Percentiles rank a stretch among this genome's conserved stretches.
phyloP scores from a whole-genome alignment of 2,797 vertebrate species.

The Dipus sagitta region DNA sequence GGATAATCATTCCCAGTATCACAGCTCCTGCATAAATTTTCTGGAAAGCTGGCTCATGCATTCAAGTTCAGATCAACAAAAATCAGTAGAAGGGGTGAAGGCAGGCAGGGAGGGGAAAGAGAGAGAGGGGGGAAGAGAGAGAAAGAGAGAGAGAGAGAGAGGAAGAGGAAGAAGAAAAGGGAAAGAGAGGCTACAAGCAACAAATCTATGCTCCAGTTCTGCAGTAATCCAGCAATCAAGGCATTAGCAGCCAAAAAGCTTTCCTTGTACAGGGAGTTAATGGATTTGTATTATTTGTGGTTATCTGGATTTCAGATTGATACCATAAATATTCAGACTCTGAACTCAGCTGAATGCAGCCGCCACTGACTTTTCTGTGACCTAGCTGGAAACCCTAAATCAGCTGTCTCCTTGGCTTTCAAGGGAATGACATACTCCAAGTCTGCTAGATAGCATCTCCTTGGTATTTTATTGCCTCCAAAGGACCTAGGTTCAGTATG shows the following conservation, averaged over 20 bases:
- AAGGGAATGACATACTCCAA: slow-evolving; percentile 86
- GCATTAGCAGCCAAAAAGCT: slow-evolving; percentile 82
- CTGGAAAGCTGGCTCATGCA: slow-evolving; percentile 68
- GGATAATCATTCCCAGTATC: too few relatives aligned
- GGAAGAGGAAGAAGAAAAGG: not conserved
- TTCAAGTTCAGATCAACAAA: slow-evolving; percentile 69
- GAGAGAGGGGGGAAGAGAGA: not conserved
- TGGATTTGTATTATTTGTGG: slow-evolving; percentile 89
- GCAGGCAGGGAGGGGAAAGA: not conserved
- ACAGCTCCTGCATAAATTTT: slow-evolving; percentile 39
- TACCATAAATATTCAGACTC: slow-evolving; percentile 90
- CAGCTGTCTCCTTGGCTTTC: slow-evolving; percentile 88
- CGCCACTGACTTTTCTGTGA: slow-evolving; percentile 88
- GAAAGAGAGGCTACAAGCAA: not conserved
- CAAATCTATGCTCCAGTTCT: not conserved
- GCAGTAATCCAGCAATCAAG: slow-evolving; percentile 78
- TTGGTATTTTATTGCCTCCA: slow-evolving; percentile 86
- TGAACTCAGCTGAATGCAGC: slow-evolving; percentile 87
- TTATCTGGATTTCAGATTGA: slow-evolving; percentile 90
- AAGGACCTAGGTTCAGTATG: slow-evolving; percentile 83
- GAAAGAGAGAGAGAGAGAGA: not conserved
- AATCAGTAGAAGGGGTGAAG: not conserved
- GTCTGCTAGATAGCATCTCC: slow-evolving; percentile 87
- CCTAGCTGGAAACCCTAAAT: slow-evolving; percentile 90
- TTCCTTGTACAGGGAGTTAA: slow-evolving; percentile 84